A percentile compares a stretch with the other conserved stretches of the same genome.
These are phyloP conservation scores for Threskiornis aethiopicus DNA, from an alignment of 2,797 vertebrate genomes.

Conservation along the genomic window DNA sequence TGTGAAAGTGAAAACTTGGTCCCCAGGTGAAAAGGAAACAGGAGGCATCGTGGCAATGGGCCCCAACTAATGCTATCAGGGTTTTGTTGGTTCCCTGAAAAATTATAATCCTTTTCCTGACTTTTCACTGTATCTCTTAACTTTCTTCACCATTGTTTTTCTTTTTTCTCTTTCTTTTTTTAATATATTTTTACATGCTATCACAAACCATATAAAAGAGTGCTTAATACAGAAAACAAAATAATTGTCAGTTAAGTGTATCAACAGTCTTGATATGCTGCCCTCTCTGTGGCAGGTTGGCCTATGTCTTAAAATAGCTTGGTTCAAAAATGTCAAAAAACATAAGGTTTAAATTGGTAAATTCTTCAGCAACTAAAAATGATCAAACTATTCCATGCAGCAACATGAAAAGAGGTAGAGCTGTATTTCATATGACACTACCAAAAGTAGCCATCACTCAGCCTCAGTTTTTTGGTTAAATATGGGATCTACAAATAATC, in stretches of 20 bases:
- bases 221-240: background rate
- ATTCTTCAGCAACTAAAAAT: background rate
- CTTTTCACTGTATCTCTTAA: background rate
- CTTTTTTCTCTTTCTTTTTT: background rate
- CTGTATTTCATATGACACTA: background rate
- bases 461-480: background rate
- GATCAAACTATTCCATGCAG: background rate
- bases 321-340: background rate
- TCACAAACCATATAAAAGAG: background rate
- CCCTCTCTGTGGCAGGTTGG: background rate
- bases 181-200: background rate
- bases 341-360: background rate
- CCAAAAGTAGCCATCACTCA: background rate
- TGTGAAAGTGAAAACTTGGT: background rate
- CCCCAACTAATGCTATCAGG: fast-evolving
- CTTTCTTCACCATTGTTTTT: background rate
- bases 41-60: background rate
- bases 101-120: background rate
- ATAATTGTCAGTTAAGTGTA: background rate
- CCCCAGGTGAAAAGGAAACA: background rate
- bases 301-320: background rate
- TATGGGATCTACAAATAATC: background rate
- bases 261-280: background rate
- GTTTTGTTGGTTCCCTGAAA: background rate
- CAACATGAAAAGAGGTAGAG: background rate